These are phyloP conservation scores for Rhizoglyphus robini DNA, from an alignment of 1,140 invertebrate species.

Conservation along the genomic window DNA sequence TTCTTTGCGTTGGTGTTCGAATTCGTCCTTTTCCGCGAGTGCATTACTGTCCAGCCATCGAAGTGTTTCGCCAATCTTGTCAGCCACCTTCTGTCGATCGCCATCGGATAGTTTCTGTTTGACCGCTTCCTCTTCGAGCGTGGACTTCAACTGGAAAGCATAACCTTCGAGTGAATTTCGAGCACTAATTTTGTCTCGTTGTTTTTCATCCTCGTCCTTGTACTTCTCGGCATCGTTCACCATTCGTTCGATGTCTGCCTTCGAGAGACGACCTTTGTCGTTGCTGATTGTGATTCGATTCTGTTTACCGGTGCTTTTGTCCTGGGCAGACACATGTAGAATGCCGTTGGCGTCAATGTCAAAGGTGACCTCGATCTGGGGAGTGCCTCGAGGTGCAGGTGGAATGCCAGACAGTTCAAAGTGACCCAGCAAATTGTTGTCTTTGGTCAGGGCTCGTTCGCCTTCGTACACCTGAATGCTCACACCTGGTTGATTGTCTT, in stretches of 20 bases:
- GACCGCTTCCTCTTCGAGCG: slow-evolving; percentile 41
- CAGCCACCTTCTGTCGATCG: slow-evolving; percentile 85
- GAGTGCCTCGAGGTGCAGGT: slow-evolving; percentile 51
- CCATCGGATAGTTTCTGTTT: slow-evolving; percentile 52
- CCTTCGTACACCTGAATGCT: too few species aligned
- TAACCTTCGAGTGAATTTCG: slow-evolving; percentile 47
- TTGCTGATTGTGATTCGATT: too few species aligned
- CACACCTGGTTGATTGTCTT: slow-evolving; percentile 86
- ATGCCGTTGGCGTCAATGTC: too few species aligned
- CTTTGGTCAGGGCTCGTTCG: too few species aligned
- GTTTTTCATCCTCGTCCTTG: slow-evolving; percentile 76
- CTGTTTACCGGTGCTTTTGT: too few species aligned
- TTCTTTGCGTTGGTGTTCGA: too few species aligned
- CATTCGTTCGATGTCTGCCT: too few species aligned
- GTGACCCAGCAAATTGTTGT: too few species aligned
- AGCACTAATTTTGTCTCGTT: slow-evolving; percentile 56
- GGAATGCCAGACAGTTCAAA: slow-evolving; percentile 46
- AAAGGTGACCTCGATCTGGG: too few species aligned
- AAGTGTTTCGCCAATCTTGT: slow-evolving; percentile 70
- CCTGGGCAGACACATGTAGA: too few species aligned
- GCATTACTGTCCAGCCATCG: too few species aligned
- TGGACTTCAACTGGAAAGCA: slow-evolving; percentile 56
- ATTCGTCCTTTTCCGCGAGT: too few species aligned
- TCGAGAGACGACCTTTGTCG: slow-evolving; percentile 86
- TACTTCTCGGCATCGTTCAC: slow-evolving; percentile 95